Conservation (phyloP, 2,797 vertebrate genomes). For the Labroides dimidiatus region DNA sequence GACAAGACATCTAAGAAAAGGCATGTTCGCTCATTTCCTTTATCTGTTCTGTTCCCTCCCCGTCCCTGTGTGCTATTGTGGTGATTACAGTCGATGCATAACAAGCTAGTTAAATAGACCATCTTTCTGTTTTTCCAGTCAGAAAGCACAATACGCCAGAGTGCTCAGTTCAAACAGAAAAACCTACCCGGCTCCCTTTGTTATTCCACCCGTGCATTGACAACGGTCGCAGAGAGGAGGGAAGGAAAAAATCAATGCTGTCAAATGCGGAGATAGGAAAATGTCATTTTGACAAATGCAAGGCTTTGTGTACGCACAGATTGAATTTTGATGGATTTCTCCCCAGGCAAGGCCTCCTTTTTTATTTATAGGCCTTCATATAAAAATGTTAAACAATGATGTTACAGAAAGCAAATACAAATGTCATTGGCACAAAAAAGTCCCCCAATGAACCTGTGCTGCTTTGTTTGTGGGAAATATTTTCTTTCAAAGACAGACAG, state of each 20-base stretch:
- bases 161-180: conserved; percentile 78
- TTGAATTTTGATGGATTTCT: conserved; percentile 88
- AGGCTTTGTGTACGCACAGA: conserved; percentile 85
- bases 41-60: conserved; percentile 68
- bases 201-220: conserved; percentile 82
- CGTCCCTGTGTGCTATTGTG: conserved; percentile 66
- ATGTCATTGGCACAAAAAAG: conserved; percentile 76
- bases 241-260: conserved; percentile 85
- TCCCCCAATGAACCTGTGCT: conserved; percentile 65
- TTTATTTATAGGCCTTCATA: conserved; percentile 81
- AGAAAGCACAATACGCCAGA: conserved; percentile 71
- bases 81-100: conserved; percentile 81
- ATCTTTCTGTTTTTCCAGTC: conserved; percentile 72
- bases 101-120: conserved; percentile 80
- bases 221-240: conserved; percentile 79
- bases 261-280: conserved; percentile 86
- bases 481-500: conserved; percentile 58
- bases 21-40: conserved; percentile 77
- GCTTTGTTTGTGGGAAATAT: conserved; percentile 72
- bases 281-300: conserved; percentile 86
- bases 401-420: conserved; percentile 83
- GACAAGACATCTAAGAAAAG: conserved; percentile 79
- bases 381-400: conserved; percentile 85
- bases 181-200: conserved; percentile 78
- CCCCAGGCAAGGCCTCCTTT: conserved; percentile 77